Evolutionary conservation across 2,113 vertebrate species (phyloP).

Genomic region (Malurus elegans): DNA sequence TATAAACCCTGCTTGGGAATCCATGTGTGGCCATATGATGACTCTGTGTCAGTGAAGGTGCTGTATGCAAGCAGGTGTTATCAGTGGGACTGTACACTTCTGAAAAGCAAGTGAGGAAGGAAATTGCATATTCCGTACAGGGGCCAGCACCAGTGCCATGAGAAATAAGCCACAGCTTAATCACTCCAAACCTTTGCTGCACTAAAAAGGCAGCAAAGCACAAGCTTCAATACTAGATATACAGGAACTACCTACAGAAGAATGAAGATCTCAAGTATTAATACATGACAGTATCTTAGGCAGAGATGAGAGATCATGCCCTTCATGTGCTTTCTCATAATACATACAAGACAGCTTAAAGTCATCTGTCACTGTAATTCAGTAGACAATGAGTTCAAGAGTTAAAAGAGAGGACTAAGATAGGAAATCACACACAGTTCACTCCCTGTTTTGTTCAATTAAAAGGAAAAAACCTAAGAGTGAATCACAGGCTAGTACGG

Average conservation of each 20-base stretch:
- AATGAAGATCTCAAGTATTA: background rate
- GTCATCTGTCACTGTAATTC: background rate
- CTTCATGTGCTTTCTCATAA: background rate
- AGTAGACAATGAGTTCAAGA: background rate
- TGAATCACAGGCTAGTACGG: background rate
- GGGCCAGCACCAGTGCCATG: background rate
- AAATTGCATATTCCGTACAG: background rate
- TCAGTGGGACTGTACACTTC: background rate
- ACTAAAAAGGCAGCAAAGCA: background rate
- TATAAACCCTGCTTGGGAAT: background rate
- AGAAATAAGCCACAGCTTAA: background rate
- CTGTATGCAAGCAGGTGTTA: background rate
- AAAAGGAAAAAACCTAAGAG: background rate
- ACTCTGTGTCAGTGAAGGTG: background rate
- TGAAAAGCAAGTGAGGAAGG: background rate
- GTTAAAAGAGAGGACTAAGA: background rate
- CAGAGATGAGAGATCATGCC: background rate
- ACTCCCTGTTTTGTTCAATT: background rate
- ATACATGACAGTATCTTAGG: background rate
- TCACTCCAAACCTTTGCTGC: background rate
- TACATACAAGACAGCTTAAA: background rate
- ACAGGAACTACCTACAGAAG: background rate
- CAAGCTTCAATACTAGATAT: background rate
- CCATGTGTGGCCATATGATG: accelerated
- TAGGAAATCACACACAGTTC: background rate